phyloP scores from a whole-genome alignment of 2,888 invertebrate genomes.

The Horisme vitalbata region DNA sequence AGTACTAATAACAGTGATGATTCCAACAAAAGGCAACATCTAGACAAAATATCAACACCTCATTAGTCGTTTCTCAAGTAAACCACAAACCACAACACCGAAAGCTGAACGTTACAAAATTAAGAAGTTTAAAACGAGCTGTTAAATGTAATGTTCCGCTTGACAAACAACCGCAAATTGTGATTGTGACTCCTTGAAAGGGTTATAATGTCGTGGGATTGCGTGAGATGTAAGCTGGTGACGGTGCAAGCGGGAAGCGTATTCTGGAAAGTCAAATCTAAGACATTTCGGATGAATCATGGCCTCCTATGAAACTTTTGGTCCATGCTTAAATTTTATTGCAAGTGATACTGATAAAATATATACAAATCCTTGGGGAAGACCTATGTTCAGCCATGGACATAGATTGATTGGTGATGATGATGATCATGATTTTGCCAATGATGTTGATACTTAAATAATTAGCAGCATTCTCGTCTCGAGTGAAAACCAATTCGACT shows the following conservation, averaged over 20 bases:
- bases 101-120: slow-evolving; percentile 30
- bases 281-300: too few relatives aligned
- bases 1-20: neutral
- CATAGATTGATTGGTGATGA: too few relatives aligned
- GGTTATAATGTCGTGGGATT: slow-evolving; percentile 79
- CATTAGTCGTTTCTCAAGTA: slow-evolving; percentile 32
- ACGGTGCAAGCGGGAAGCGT: slow-evolving; percentile 21
- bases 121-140: slow-evolving; percentile 36
- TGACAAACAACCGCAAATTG: slow-evolving; percentile 77
- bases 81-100: slow-evolving; percentile 34
- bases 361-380: too few relatives aligned
- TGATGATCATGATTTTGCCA: too few relatives aligned
- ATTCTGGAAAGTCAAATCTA: too few relatives aligned
- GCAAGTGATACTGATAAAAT: too few relatives aligned
- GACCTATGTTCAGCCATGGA: too few relatives aligned
- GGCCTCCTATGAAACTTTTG: too few relatives aligned
- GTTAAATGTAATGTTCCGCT: slow-evolving; percentile 35
- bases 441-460: too few relatives aligned
- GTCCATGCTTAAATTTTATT: too few relatives aligned
- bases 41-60: slow-evolving; percentile 23
- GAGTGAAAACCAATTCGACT: neutral
- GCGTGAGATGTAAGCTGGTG: slow-evolving; percentile 40
- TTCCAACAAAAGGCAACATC: neutral
- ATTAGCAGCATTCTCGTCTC: too few relatives aligned
- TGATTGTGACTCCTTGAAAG: slow-evolving; percentile 76